Base-by-base conservation (phyloP, 2,888 invertebrate genomes). In the Oligia fasciuncula region DNA sequence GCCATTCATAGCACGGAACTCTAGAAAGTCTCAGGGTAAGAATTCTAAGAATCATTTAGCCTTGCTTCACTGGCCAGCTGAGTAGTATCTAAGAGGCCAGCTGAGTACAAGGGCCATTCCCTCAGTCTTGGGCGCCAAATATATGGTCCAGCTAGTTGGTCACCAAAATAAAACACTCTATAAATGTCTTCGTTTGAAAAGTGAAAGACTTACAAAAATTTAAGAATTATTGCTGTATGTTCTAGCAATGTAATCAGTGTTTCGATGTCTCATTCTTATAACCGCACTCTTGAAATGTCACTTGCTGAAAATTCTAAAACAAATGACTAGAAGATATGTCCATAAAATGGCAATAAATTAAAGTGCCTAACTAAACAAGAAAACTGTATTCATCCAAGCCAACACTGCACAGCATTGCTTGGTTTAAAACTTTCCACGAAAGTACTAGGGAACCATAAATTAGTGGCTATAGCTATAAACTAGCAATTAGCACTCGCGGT, bases 401-500 rank as follows among this genome's bases (percentile, higher is more conserved):
- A 35, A 40, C 17, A 14, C 17, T n/a, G 29, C 11, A 43, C 3
- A 1, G 19, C 19, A 51, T 17, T 40, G 57, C 40, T 19, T 23
- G 43, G 68, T 60, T 66, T 43, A 2, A 81, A 60, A 69, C 23
- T 40, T 57, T 17, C 69, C 35, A 70, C 63, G 4, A 74, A 73
- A 69, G 72, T 81, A 85, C 74, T 19, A 85, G 57, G 78, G 66
- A 43, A 78, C 6, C 79, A 84, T 78, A 67, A 60, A 19, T 49
- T 17, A 13, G 29, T 63, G 40, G 57, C 49, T 72, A 40, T 40
- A 11, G 63, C 17, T 57, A 29, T 23, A 68, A 66, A 71, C 9
- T 70, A 67, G 23, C 40, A 66, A 76, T 71, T 71, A 43, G 17
- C n/a, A 66, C 35, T 14, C 60, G 54, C 46, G 29, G 14, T 46